Evolutionary conservation across 2,113 vertebrate species (phyloP), one percentile per base, ranked within the genome.

Genomic region (Machaerirhynchus nigripectus): DNA sequence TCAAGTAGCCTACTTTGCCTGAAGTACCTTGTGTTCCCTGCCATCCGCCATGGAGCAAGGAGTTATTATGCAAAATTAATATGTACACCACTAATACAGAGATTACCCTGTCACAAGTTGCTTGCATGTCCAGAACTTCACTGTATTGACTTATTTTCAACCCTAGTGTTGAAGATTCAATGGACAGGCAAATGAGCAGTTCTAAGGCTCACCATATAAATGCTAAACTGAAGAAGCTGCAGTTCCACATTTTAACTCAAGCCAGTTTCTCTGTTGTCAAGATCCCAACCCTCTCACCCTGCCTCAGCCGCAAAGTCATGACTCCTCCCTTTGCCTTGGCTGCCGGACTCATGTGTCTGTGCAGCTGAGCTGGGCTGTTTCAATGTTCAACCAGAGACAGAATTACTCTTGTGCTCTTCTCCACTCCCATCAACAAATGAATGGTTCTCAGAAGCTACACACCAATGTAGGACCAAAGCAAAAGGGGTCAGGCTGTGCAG

Each of bases 281-380:
- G 64, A 74, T 28, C 49, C 21, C 67, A 78, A 28, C 2, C 7
- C 26, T 74, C 56, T 20, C 5, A 0, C 39, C 15, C 19, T 2
- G 3, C 28, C 22, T 26, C 61, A 61, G 44, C 2, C 85, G 42
- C 35, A 7, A 35, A 50, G 30, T 13, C 31, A 26, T 1, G 0
- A 22, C 42, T 55, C 6, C 46, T 80, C 65, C 68, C 56, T 71
- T 47, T 28, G 44, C 74, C 13, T 11, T 19, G 9, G 55, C 69
- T 74, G 64, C 50, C 31, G 50, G 33, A 60, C 68, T 61, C 31
- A 11, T 0, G 0, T 13, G 46, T 27, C 53, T 15, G 9, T 1
- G n/a, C 44, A 80, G 70, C 82, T 50, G 39, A 76, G 69, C 42
- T 9, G 67, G 33, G 77, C n/a, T 76, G 17, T 30, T 55, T 35